Evolutionary conservation across 2,888 invertebrate species (phyloP), one percentile per base, ranked within the genome.

Genomic region (Spilosoma lubricipeda): DNA sequence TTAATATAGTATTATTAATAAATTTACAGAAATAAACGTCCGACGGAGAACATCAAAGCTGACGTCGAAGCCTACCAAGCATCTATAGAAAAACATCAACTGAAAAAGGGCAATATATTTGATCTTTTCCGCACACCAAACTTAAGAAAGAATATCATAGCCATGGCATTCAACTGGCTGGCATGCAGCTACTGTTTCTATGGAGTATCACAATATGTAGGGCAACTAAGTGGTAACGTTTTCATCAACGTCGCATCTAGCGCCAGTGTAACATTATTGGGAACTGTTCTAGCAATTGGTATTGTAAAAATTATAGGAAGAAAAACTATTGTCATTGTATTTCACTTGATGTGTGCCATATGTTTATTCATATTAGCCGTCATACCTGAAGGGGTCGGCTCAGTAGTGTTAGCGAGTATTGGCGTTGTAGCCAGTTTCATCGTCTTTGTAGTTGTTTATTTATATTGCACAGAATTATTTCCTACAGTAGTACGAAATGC

Each of bases 401-500:
- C 96, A 70, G 96, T 97, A 1, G 89, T 96, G 27, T 96, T 98
- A 67, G 98, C 98, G 15, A 96, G 97, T 78, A 89, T 97, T 67
- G 98, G 98, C 0, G 97, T 98, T 76, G 97, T 98, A 71, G 97
- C 98, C 42, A 97, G 98, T 88, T 98, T 98, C 48, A 97, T 98
- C n/a, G 97, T 97, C 2, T 99, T 99, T 88, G 97, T 98, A 1
- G 97, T 98, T 36, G 97, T 98, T 20, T 99, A 99, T 91, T 96
- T 99, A 64, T 99, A 98, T 92, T 97, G 98, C 59, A 97, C 98
- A 0, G 99, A 99, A 92, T 90, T 98, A 70, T 99, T 98, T 86
- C 99, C 99, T 0, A 99, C 99, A 0, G 98, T 98, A 3, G 97
- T 98, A 3, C 96, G 99, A 52, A 99, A 98, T 86, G 97, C 98